Conservation (phyloP, 2,888 invertebrate species). For the Leucoptera coffeella region DNA sequence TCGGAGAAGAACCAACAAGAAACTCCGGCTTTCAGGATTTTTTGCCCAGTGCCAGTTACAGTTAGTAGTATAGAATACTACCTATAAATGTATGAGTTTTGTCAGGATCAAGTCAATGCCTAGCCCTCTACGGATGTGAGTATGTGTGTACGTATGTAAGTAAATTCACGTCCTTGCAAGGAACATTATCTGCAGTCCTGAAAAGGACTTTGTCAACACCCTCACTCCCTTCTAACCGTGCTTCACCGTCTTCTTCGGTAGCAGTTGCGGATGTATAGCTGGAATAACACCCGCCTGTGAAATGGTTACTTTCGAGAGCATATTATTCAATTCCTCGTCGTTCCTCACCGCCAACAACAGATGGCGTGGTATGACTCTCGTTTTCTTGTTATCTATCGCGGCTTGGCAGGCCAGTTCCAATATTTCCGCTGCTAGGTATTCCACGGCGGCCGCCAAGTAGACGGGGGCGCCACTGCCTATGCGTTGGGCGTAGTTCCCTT, state of each 20-base stretch:
- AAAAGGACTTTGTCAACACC: slow-evolving; percentile 15
- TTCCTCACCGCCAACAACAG: slow-evolving; percentile 65
- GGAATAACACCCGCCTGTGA: slow-evolving; percentile 77
- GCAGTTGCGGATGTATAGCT: slow-evolving; percentile 64
- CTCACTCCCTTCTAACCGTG: slow-evolving; percentile 60
- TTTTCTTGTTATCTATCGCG: slow-evolving; percentile 58
- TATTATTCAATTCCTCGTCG: slow-evolving; percentile 68
- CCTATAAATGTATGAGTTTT: too few species aligned
- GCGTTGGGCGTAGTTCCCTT: slow-evolving; percentile 56
- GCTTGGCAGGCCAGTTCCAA: slow-evolving; percentile 54
- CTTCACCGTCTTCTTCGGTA: slow-evolving; percentile 36
- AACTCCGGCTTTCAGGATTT: too few species aligned
- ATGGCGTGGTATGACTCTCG: slow-evolving; percentile 50
- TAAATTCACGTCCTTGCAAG: too few species aligned
- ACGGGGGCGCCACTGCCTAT: slow-evolving; percentile 35
- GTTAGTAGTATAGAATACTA: too few species aligned
- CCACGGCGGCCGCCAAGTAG: slow-evolving; percentile 42
- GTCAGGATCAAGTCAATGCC: too few species aligned
- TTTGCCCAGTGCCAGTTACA: too few species aligned
- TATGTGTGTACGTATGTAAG: too few species aligned
- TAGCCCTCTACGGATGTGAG: too few species aligned
- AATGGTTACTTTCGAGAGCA: slow-evolving; percentile 69
- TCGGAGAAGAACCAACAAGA: too few species aligned
- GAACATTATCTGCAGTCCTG: slow-evolving; percentile 15
- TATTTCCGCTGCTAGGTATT: slow-evolving; percentile 57